These are phyloP conservation scores for Micropterix aruncella DNA, from an alignment of 2,888 invertebrate species.

Conservation along the genomic window DNA sequence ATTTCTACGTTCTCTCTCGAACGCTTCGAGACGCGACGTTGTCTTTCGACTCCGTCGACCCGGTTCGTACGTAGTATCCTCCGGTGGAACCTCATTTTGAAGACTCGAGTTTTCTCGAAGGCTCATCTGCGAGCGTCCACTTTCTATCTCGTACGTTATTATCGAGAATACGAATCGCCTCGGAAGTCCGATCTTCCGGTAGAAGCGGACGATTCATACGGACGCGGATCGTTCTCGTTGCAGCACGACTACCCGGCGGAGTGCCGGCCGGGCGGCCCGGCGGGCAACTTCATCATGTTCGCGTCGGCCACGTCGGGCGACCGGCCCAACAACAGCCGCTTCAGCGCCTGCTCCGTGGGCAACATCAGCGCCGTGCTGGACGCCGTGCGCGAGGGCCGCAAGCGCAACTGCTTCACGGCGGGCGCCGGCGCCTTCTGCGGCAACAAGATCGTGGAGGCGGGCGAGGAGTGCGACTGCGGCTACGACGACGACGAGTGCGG, in stretches of 20 bases:
- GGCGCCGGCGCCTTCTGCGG: conserved; percentile 94
- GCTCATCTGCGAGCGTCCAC: too few relatives aligned
- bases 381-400: conserved; percentile 80
- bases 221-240: conserved; percentile 16
- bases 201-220: too few relatives aligned
- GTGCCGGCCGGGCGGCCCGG: conserved; percentile 79
- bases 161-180: too few relatives aligned
- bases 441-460: conserved; percentile 95
- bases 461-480: conserved; percentile 96
- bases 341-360: conserved; percentile 86
- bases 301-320: conserved; percentile 98
- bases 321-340: conserved; percentile 93
- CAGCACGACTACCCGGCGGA: conserved; percentile 91
- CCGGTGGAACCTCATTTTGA: too few relatives aligned
- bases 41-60: too few relatives aligned
- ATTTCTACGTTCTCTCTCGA: too few relatives aligned
- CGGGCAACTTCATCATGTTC: conserved; percentile 99
- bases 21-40: too few relatives aligned
- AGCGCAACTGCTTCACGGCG: conserved; percentile 85
- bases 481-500: conserved; percentile 87
- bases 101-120: too few relatives aligned
- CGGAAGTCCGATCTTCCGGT: too few relatives aligned
- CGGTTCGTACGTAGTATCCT: too few relatives aligned
- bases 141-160: too few relatives aligned
- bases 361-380: conserved; percentile 92